Conservation (phyloP, 2,113 vertebrate genomes). For the Smithornis capensis region DNA sequence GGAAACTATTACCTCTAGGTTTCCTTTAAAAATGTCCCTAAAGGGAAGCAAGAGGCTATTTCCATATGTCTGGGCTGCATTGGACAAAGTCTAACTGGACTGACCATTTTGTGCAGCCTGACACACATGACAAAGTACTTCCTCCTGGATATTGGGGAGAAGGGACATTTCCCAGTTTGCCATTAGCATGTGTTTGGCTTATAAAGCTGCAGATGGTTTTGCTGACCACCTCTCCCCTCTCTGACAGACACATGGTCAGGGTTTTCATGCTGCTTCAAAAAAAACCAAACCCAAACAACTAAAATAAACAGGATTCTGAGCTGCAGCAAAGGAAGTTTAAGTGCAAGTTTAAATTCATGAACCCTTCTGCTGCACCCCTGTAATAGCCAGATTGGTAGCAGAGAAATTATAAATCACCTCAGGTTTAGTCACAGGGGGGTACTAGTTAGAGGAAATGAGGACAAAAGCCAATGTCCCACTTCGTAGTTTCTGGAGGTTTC, state of each 20-base stretch:
- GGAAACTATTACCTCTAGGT: constrained; percentile 24
- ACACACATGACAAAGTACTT: constrained; percentile 18
- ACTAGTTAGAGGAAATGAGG: not conserved
- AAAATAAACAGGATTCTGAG: not conserved
- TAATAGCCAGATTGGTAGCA: not conserved
- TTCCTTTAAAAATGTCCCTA: constrained; percentile 6
- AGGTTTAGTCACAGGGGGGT: not conserved
- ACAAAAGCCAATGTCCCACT: fast-evolving
- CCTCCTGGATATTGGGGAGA: not conserved
- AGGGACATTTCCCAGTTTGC: not conserved
- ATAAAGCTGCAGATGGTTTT: not conserved
- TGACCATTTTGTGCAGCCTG: not conserved
- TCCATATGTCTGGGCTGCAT: not conserved
- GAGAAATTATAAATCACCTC: not conserved
- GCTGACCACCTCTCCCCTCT: not conserved
- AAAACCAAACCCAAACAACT: not conserved
- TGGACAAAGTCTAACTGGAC: not conserved
- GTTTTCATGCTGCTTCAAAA: not conserved
- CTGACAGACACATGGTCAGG: not conserved
- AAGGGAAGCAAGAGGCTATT: not conserved
- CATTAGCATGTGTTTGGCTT: not conserved
- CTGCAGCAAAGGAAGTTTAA: not conserved
- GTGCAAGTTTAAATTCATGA: not conserved
- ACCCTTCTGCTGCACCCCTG: not conserved
- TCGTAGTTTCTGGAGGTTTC: not conserved